A percentile compares a stretch with the other conserved stretches of the same genome.
phyloP scores from a whole-genome alignment of 1,140 invertebrate species.

The Sipha flava region DNA sequence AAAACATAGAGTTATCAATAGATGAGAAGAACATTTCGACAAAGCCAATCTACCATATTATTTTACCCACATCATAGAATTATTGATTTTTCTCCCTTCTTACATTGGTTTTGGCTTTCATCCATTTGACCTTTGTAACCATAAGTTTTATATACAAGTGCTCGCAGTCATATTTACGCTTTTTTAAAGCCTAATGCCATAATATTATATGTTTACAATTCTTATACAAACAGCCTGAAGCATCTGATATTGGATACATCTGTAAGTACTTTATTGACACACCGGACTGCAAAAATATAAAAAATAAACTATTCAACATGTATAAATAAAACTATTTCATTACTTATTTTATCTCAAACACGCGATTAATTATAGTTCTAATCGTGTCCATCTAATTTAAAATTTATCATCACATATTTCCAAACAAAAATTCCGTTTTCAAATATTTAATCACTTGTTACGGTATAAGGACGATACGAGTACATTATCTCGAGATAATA shows the following conservation, averaged over 20 bases:
- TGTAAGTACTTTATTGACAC: no score
- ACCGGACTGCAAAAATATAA: no score
- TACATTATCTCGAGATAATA: no score
- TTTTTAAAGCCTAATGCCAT: neutral
- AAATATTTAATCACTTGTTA: no score
- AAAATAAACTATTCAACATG: neutral
- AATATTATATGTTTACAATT: neutral
- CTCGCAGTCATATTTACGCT: no score
- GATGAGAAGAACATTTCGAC: neutral
- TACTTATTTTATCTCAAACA: no score
- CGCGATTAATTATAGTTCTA: no score
- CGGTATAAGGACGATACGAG: no score
- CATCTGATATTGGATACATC: neutral
- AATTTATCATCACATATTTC: no score
- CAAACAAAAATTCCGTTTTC: no score
- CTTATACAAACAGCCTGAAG: neutral
- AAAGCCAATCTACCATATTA: neutral
- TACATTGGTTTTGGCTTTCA: neutral
- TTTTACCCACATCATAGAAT: neutral
- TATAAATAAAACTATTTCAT: no score
- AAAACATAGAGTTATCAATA: neutral
- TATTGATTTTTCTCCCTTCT: conserved; percentile 6
- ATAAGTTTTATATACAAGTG: neutral
- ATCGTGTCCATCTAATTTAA: no score
- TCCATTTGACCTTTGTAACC: neutral